Conservation (phyloP, 2,888 invertebrate genomes). For the Kryphioiulus occultus region DNA sequence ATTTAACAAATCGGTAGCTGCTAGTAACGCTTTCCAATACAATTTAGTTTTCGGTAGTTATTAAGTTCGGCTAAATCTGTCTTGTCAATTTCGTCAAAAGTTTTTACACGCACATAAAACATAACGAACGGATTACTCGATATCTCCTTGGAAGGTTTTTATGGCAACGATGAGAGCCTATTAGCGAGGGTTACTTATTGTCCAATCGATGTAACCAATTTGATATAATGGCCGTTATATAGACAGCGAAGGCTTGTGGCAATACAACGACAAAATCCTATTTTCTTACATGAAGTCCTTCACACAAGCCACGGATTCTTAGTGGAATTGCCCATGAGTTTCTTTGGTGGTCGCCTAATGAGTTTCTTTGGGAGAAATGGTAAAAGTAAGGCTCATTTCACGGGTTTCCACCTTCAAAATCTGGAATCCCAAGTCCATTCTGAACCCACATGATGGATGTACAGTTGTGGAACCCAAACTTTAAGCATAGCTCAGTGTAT, state of each 20-base stretch:
- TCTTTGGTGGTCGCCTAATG: neutral
- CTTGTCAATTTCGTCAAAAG: neutral
- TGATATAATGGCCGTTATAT: neutral
- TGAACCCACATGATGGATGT: neutral
- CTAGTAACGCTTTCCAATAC: neutral
- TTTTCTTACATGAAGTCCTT: neutral
- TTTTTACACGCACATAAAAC: neutral
- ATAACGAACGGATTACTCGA: neutral
- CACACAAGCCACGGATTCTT: neutral
- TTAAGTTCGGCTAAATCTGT: neutral
- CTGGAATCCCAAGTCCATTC: neutral
- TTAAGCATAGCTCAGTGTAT: neutral
- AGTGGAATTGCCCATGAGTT: neutral
- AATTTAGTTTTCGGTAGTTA: neutral
- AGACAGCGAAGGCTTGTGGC: neutral
- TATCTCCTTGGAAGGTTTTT: neutral
- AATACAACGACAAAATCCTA: neutral
- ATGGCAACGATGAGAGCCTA: slow-evolving; percentile 1
- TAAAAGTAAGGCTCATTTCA: neutral
- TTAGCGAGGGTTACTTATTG: slow-evolving; percentile 1
- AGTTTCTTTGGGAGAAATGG: neutral
- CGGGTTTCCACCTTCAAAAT: too few relatives aligned
- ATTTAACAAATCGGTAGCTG: neutral
- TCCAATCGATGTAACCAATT: slow-evolving; percentile 21
- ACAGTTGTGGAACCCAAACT: neutral